Percentiles rank a stretch among this genome's conserved stretches.
Evolutionary conservation across 1,140 invertebrate genomes (phyloP).

Genomic region (Drosophila kohkoa): DNA sequence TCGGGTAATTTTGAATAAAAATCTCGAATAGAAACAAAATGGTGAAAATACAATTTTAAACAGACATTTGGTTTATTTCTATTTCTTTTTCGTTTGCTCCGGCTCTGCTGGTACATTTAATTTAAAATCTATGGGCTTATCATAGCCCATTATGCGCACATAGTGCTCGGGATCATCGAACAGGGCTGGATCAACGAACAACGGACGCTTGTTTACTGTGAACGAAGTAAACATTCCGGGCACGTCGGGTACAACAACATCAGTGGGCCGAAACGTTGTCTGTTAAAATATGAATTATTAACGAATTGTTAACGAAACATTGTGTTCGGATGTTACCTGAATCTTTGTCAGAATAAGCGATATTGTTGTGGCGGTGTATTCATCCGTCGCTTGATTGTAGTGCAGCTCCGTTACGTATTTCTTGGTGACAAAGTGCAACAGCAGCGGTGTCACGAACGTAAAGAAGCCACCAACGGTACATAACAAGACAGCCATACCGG

Average conservation of each 20-base stretch:
- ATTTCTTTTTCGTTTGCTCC: constrained; percentile 35
- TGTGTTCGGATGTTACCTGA: constrained; percentile 85
- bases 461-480: constrained; percentile 91
- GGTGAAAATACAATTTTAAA: too few species aligned
- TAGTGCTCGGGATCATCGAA: constrained; percentile 91
- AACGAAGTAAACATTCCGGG: constrained; percentile 94
- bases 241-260: constrained; percentile 92
- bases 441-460: constrained; percentile 92
- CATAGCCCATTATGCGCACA: constrained; percentile 94
- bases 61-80: constrained; percentile 46
- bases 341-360: constrained; percentile 88
- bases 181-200: constrained; percentile 90
- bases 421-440: constrained; percentile 93
- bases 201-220: constrained; percentile 88
- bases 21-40: constrained; percentile 11
- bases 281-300: constrained; percentile 76
- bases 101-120: constrained; percentile 69
- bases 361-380: constrained; percentile 89
- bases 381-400: constrained; percentile 88
- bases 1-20: too few species aligned
- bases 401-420: constrained; percentile 93
- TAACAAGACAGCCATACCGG: constrained; percentile 86
- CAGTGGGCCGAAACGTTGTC: constrained; percentile 90
- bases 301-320: background rate
- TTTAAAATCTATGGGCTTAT: constrained; percentile 94